Evolutionary conservation across 2,797 vertebrate species (phyloP), one percentile per base, ranked within the genome.

Genomic region (Rhynchonycteris naso): DNA sequence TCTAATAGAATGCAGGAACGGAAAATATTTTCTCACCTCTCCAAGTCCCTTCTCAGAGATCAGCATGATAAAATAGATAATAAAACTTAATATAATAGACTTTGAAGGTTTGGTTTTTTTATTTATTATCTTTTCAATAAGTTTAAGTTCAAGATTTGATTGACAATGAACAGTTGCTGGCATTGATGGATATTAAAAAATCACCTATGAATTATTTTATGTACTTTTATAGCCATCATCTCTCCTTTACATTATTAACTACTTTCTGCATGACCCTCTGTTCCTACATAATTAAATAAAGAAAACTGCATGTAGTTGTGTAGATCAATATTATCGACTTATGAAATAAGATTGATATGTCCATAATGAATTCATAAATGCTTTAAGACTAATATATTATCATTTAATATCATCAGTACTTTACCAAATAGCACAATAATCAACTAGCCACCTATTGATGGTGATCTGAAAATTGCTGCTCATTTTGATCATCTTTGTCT

Each of bases 241-340:
- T 92, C 43, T 88, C 71, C 75, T 90, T 38, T 81, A 66, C 59
- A 52, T 84, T 93, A 72, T 94, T 84, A 91, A 63, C 58, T 56
- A 65, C 24, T 24, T 21, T 56, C 58, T 87, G 2, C 38, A 88
- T 85, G 65, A 7, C 30, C 72, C 91, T 95, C 63, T 65, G 35
- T 93, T 81, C 94, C 50, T 81, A 38, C 9, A 79, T 26, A 71
- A 76, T 91, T 95, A 83, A 91, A 92, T 91, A 81, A 80, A 87
- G 35, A 95, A 91, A 91, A 47, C 82, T 81, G 33, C 30, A 86
- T 66, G 28, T 68, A 86, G 80, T 68, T 75, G 33, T 94, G 15
- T 75, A 28, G 56, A 83, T 97, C 96, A 76, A 95, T 94, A 88
- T 47, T 95, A 93, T 69, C 96, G 93, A 95, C 50, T 86, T 81